Evolutionary conservation across 2,888 invertebrate genomes (phyloP), one percentile per base, ranked within the genome.

Genomic region (Agrochola litura): DNA sequence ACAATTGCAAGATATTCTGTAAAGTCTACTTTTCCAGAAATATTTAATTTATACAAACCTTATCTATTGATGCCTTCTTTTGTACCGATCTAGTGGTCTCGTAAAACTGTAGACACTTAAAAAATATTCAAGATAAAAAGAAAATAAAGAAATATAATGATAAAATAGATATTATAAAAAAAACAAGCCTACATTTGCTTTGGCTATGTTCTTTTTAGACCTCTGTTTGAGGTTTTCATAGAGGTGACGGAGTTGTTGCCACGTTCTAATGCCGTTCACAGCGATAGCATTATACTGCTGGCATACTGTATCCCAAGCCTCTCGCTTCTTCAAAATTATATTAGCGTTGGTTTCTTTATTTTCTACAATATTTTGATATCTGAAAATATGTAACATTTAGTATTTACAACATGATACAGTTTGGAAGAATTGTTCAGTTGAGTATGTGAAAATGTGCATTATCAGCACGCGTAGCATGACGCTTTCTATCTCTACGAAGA

Each of bases 41-140:
- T 65, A 65, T 14, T n/a, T 30, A 66, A 46, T 66, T 25, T 43
- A 49, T 25, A 66, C 30, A 52, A 66, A 66, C 66, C 66, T 66
- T 49, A 66, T 66, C 66, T 65, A 65, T 46, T 65, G 25, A 30
- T 66, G 66, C 30, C 30, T 49, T 66, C 66, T 66, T 66, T 66
- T 49, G 19, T 19, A 66, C 9, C 49, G 52, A 46, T 46, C 19
- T 30, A 66, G 66, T 66, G 43, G n/a, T 65, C 6, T 65, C 46
- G 3, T 65, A 65, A 16, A 25, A 65, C 43, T 65, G 25, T 9
- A 46, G n/a, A 16, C 65, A 46, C 61, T 63, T 61, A 37, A 63
- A 61, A 63, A 63, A 22, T 63, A 63, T 22, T 37, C 16, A 58
- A 14, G 14, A 2, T 25, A 58, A 58, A 25, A 14, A 58, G 12